Conservation (phyloP, 2,797 vertebrate species). For the Sebastes hubbsi region DNA sequence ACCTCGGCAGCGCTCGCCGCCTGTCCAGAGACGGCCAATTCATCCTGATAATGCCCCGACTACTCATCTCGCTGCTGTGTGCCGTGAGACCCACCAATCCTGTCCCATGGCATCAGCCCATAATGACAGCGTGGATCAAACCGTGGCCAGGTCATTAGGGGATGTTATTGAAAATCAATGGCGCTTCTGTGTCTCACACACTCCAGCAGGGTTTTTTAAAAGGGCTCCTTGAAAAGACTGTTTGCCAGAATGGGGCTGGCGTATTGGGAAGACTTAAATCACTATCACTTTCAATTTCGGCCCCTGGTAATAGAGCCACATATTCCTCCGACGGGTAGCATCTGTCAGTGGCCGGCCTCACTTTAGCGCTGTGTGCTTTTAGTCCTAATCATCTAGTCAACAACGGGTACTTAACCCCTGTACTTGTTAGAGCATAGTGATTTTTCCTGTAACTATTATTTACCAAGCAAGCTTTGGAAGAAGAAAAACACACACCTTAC, state of each 20-base stretch:
- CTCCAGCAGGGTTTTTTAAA: constrained; percentile 67
- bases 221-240: constrained; percentile 76
- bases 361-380: constrained; percentile 70
- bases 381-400: constrained; percentile 77
- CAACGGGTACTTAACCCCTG: constrained; percentile 71
- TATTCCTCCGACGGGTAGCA: constrained; percentile 75
- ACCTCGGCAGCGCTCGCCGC: constrained; percentile 62
- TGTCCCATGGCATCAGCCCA: constrained; percentile 74
- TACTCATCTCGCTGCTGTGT: constrained; percentile 75
- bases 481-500: constrained; percentile 69
- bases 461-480: constrained; percentile 67
- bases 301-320: constrained; percentile 80
- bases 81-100: constrained; percentile 66
- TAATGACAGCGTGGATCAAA: constrained; percentile 85
- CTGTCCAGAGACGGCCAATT: constrained; percentile 76
- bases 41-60: constrained; percentile 79
- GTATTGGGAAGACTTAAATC: constrained; percentile 84
- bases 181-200: constrained; percentile 75
- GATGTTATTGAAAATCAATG: constrained; percentile 87
- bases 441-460: constrained; percentile 71
- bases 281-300: constrained; percentile 84
- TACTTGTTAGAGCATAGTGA: constrained; percentile 58
- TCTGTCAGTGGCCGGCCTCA: constrained; percentile 71
- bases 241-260: constrained; percentile 73
- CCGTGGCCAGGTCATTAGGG: constrained; percentile 82